Conservation (phyloP, 2,888 invertebrate species). For the Xylota segnis region DNA sequence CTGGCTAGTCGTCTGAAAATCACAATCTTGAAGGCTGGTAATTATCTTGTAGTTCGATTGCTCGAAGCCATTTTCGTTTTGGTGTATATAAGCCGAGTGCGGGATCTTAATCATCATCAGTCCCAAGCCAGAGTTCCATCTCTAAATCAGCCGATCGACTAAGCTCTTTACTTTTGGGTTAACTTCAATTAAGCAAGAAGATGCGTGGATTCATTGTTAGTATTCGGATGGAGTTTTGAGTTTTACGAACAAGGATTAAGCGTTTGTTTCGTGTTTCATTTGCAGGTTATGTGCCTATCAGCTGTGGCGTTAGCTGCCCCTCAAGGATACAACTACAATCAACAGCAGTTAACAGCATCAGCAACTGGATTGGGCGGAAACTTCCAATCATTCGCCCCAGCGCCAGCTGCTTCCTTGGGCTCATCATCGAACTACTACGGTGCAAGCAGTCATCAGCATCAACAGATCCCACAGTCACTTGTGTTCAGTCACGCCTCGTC, state of each 20-base stretch:
- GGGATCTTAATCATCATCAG: conserved; percentile 57
- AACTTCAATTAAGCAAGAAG: conserved; percentile 57
- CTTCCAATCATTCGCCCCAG: conserved; percentile 44
- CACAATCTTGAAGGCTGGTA: conserved; percentile 67
- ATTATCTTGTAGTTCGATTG: conserved; percentile 66
- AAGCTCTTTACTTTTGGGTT: conserved; percentile 21
- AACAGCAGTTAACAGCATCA: conserved; percentile 46
- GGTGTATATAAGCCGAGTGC: conserved; percentile 67
- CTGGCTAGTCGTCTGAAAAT: conserved; percentile 26
- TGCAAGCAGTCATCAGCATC: conserved; percentile 22
- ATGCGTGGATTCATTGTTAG: conserved; percentile 84
- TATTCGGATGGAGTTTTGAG: conserved; percentile 8
- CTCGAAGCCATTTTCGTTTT: conserved; percentile 60
- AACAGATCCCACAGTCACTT: conserved; percentile 40
- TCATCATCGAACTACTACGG: conserved; percentile 16
- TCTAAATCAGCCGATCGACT: conserved; percentile 32
- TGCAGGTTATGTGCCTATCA: conserved; percentile 82
- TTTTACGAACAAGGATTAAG: neutral
- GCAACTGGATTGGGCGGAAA: conserved; percentile 45
- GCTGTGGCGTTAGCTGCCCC: conserved; percentile 82
- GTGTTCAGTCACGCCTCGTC: conserved; percentile 50
- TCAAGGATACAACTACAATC: conserved; percentile 83
- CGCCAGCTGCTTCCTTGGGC: conserved; percentile 7
- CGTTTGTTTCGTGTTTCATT: conserved; percentile 10
- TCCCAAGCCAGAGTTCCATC: conserved; percentile 61